Conservation (phyloP, 2,113 vertebrate species). For the Stegostoma tigrinum region DNA sequence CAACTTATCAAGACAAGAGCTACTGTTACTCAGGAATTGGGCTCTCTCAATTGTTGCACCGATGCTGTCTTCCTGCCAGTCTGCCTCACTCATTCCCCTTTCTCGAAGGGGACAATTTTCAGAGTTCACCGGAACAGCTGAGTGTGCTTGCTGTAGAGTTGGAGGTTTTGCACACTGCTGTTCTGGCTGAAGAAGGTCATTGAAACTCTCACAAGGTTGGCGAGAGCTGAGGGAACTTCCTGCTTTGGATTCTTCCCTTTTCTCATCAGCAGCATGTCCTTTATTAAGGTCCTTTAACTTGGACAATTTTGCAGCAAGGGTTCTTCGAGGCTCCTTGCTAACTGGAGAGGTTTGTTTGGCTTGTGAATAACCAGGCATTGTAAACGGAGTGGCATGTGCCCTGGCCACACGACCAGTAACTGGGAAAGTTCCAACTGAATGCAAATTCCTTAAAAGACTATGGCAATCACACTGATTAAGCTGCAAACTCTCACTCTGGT, state of each 20-base stretch:
- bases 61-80: background rate
- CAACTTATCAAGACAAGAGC: background rate
- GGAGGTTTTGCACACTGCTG: background rate
- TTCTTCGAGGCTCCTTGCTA: slow-evolving; percentile 46
- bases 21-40: background rate
- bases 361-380: slow-evolving; percentile 44
- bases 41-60: slow-evolving; percentile 16
- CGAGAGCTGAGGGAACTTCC: slow-evolving; percentile 12
- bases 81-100: background rate
- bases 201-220: background rate
- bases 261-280: slow-evolving; percentile 38
- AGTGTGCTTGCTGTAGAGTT: too few species aligned
- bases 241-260: slow-evolving; percentile 27
- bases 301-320: slow-evolving; percentile 74
- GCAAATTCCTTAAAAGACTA: background rate
- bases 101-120: background rate
- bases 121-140: background rate
- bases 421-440: background rate
- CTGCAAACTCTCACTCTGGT: background rate
- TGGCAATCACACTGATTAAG: background rate
- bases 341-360: slow-evolving; percentile 41
- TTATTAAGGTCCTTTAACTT: slow-evolving; percentile 56
- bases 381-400: slow-evolving; percentile 39
- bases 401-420: background rate
- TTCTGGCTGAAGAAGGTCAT: slow-evolving; percentile 21